Percentiles rank a stretch among this genome's conserved stretches.
These are phyloP conservation scores for Corydoras maculifer DNA, from an alignment of 2,113 vertebrate genomes.

Conservation along the genomic window DNA sequence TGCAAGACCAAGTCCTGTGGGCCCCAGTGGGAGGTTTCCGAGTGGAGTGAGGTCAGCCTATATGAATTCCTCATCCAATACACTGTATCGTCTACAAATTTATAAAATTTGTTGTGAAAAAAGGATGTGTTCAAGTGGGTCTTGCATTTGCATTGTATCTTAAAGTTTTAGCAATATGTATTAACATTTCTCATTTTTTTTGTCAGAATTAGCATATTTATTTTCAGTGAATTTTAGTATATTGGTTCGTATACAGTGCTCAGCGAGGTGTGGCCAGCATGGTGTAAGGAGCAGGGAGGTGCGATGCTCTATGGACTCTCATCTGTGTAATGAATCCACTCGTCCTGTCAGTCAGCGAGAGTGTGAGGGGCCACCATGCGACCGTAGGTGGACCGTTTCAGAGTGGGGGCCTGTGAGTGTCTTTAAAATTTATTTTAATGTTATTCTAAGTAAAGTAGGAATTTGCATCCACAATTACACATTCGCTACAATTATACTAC, in stretches of 20 bases:
- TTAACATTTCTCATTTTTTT: too few species aligned
- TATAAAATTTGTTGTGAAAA: too few species aligned
- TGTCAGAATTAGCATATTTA: too few species aligned
- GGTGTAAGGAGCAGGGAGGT: conserved; percentile 73
- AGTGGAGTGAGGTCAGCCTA: conserved; percentile 76
- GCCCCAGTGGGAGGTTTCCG: conserved; percentile 80
- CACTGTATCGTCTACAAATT: too few species aligned
- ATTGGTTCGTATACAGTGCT: conserved; percentile 61
- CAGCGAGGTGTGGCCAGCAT: conserved; percentile 64
- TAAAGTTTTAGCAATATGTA: too few species aligned
- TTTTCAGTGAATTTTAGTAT: neutral
- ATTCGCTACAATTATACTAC: too few species aligned
- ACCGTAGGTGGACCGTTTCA: conserved; percentile 74
- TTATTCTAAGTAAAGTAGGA: too few species aligned
- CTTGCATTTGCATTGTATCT: too few species aligned
- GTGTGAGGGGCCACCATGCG: conserved; percentile 73
- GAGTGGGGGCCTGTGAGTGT: conserved; percentile 85
- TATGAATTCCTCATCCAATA: too few species aligned
- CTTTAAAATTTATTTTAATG: too few species aligned
- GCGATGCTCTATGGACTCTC: conserved; percentile 73
- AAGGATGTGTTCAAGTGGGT: too few species aligned
- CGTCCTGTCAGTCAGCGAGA: conserved; percentile 63
- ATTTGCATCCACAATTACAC: too few species aligned
- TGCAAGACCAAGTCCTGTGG: conserved; percentile 82
- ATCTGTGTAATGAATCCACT: conserved; percentile 64